phyloP scores from a whole-genome alignment of 2,113 vertebrate genomes.

The Scopus umbretta region DNA sequence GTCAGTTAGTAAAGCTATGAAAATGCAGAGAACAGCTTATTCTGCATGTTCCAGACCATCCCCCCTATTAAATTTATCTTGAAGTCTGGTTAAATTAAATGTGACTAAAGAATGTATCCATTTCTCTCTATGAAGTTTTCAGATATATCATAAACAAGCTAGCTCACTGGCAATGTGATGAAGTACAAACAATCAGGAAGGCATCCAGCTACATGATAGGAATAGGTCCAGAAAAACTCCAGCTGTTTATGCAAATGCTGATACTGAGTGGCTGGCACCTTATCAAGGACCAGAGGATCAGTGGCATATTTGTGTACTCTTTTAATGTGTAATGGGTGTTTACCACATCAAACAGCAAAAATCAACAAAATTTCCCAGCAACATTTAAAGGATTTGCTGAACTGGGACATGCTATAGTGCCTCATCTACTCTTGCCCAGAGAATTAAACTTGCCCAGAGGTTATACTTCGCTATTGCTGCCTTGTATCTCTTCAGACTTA shows the following conservation, averaged over 20 bases:
- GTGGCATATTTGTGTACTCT: conserved; percentile 21
- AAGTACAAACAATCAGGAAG: conserved; percentile 34
- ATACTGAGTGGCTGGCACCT: conserved; percentile 30
- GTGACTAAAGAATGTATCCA: not conserved
- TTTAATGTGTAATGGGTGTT: conserved; percentile 22
- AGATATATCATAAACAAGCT: conserved; percentile 9
- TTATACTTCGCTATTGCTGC: not conserved
- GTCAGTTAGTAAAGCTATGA: not conserved
- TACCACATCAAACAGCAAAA: not conserved
- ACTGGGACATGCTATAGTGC: not conserved
- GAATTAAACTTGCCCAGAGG: not conserved
- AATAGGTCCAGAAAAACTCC: conserved; percentile 41
- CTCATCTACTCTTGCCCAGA: not conserved
- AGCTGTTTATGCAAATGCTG: conserved; percentile 57
- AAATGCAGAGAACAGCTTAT: not conserved
- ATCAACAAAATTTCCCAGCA: not conserved
- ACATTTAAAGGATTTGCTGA: not conserved
- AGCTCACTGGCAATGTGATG: not conserved
- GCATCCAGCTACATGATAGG: conserved; percentile 33
- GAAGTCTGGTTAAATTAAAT: conserved; percentile 12
- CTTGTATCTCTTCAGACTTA: not conserved
- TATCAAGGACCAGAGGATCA: conserved; percentile 52
- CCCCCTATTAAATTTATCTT: not conserved
- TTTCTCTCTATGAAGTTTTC: conserved; percentile 7
- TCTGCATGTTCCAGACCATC: not conserved